Percentiles rank a stretch among this genome's conserved stretches.
These are phyloP conservation scores for Lycaon pictus DNA, from an alignment of 2,113 vertebrate genomes.

Conservation along the genomic window DNA sequence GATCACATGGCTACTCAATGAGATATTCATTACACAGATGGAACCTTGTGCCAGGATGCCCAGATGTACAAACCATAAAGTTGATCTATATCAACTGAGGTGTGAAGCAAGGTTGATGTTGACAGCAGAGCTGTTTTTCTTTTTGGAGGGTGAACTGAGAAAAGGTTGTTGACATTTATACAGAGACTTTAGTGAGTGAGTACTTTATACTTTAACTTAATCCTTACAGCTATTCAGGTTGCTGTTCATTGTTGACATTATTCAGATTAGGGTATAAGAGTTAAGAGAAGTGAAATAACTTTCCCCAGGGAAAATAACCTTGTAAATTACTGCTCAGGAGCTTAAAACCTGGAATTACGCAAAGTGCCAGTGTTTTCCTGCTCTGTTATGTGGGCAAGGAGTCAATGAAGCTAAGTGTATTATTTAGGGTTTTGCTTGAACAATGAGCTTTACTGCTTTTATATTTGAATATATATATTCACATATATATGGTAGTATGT, in stretches of 20 bases:
- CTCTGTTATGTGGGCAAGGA: not conserved
- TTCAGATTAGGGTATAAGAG: conserved; percentile 7
- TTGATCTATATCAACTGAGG: not conserved
- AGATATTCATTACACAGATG: not conserved
- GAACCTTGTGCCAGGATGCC: not conserved
- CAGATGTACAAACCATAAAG: not conserved
- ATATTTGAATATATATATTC: not conserved
- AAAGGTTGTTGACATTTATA: conserved; percentile 45
- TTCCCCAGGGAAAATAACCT: not conserved
- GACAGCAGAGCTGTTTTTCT: not conserved
- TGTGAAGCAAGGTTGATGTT: not conserved
- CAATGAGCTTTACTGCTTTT: not conserved
- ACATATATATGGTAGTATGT: not conserved
- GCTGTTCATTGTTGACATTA: conserved; percentile 45
- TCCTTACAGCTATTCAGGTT: conserved; percentile 17
- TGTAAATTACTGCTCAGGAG: conserved; percentile 3
- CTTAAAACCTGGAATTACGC: conserved; percentile 10
- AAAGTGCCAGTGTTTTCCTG: not conserved
- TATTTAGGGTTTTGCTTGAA: not conserved
- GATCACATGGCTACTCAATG: not conserved
- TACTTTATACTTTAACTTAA: conserved; percentile 25
- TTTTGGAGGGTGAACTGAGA: not conserved
- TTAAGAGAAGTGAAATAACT: conserved; percentile 10
- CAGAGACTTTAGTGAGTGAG: conserved; percentile 24
- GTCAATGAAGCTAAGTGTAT: not conserved